phyloP scores from a whole-genome alignment of 2,113 vertebrate genomes.

The Tychaedon coryphoeus region DNA sequence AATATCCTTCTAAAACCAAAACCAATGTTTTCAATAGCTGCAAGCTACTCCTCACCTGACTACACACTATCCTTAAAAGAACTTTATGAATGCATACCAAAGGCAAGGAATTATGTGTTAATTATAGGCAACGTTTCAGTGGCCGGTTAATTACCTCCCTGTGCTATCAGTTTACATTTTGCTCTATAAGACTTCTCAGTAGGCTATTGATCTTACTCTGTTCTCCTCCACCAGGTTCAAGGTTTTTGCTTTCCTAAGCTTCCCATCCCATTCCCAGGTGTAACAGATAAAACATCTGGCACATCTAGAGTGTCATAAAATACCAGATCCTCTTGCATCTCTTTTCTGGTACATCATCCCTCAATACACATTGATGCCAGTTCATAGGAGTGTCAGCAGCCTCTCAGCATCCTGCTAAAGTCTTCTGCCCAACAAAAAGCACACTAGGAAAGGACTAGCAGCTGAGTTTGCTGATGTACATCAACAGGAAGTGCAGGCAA shows the following conservation, averaged over 20 bases:
- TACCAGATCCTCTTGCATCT: background rate
- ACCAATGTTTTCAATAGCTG: background rate
- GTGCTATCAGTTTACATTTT: background rate
- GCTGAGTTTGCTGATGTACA: background rate
- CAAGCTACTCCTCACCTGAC: background rate
- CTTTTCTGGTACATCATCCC: background rate
- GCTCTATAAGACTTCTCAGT: background rate
- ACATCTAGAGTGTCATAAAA: background rate
- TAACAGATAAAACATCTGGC: background rate
- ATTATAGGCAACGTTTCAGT: background rate
- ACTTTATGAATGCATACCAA: background rate
- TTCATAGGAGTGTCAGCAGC: background rate
- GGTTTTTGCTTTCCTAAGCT: background rate
- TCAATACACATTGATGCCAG: background rate
- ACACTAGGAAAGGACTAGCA: background rate
- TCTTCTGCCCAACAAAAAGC: background rate
- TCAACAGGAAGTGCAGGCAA: background rate
- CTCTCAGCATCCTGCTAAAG: background rate
- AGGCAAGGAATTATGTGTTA: background rate
- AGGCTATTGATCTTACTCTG: background rate
- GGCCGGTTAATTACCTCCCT: background rate
- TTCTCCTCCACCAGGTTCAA: background rate
- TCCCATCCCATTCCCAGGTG: background rate
- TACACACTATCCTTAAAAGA: background rate
- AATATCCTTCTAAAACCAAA: background rate